These are phyloP conservation scores for Noturus placidus DNA, from an alignment of 2,113 vertebrate species.

Conservation along the genomic window DNA sequence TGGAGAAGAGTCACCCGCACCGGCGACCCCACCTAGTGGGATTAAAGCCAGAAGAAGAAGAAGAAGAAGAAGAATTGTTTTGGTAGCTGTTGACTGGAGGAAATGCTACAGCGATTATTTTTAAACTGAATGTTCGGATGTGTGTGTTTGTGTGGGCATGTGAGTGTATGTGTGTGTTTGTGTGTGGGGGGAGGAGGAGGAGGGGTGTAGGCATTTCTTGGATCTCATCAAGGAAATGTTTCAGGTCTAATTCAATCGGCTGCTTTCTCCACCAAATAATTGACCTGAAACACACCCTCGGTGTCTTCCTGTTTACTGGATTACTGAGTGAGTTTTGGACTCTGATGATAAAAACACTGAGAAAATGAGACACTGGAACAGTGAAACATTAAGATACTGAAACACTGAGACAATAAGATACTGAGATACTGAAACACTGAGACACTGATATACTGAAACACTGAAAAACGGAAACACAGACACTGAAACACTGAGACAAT, in stretches of 20 bases:
- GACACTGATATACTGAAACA: background rate
- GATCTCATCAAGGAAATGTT: conserved; percentile 13
- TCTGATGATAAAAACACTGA: background rate
- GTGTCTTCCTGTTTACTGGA: conserved; percentile 31
- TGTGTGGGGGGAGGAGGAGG: background rate
- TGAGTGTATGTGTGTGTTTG: background rate
- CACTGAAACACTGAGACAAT: background rate
- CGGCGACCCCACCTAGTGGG: too few relatives aligned
- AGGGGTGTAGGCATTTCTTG: background rate
- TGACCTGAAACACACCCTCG: conserved; percentile 16
- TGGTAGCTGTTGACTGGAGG: background rate
- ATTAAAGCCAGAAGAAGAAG: too few relatives aligned
- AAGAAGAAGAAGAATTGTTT: too few relatives aligned
- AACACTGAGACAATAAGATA: background rate
- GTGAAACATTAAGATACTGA: background rate
- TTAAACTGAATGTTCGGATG: background rate
- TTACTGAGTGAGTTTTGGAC: background rate
- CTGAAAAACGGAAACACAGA: background rate
- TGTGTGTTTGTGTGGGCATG: background rate
- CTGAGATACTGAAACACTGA: background rate
- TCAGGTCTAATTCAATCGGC: conserved; percentile 18
- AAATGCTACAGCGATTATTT: background rate
- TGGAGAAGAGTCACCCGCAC: too few relatives aligned
- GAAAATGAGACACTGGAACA: background rate
- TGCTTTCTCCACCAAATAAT: conserved; percentile 13